Percentiles rank a stretch among this genome's conserved stretches.
phyloP scores from a whole-genome alignment of 92 coral and sea anemone genomes.

The Heliopora coerulea region DNA sequence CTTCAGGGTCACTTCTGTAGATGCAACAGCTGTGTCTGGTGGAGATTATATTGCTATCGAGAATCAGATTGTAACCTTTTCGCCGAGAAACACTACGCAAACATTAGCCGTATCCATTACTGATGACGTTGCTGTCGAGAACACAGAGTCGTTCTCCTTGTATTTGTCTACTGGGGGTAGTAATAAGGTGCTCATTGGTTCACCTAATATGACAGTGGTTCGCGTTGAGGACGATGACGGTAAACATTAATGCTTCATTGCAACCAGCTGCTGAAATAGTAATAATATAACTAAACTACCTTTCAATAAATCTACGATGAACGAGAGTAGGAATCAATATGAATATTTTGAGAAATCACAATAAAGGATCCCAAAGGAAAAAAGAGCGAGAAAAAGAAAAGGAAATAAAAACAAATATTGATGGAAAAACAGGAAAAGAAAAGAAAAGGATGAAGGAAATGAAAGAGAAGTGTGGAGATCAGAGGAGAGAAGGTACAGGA shows the following conservation, averaged over 20 bases:
- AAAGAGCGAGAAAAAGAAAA: too few relatives aligned
- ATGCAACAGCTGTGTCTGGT: conserved; percentile 2
- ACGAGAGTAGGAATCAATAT: too few relatives aligned
- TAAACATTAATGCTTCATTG: background rate
- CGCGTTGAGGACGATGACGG: conserved; percentile 17
- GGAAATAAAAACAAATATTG: too few relatives aligned
- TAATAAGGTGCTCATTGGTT: background rate
- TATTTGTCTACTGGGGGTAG: background rate
- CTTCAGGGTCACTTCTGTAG: background rate
- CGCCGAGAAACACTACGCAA: background rate
- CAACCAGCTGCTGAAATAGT: too few relatives aligned
- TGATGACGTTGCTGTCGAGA: conserved; percentile 25
- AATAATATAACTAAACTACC: too few relatives aligned
- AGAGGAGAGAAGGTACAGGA: background rate
- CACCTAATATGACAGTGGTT: conserved; percentile 19
- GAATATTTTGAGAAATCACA: too few relatives aligned
- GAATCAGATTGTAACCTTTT: conserved; percentile 5
- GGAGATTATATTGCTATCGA: conserved; percentile 6
- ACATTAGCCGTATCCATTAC: conserved; percentile 5
- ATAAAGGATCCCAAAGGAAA: too few relatives aligned
- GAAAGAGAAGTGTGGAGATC: background rate
- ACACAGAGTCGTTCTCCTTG: conserved; percentile 1
- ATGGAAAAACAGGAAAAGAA: background rate
- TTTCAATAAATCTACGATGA: too few relatives aligned
- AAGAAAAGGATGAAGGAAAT: background rate